Percentiles rank a stretch among this genome's conserved stretches.
Evolutionary conservation across 2,888 invertebrate genomes (phyloP).

Genomic region (Cataglyphis albicans): DNA sequence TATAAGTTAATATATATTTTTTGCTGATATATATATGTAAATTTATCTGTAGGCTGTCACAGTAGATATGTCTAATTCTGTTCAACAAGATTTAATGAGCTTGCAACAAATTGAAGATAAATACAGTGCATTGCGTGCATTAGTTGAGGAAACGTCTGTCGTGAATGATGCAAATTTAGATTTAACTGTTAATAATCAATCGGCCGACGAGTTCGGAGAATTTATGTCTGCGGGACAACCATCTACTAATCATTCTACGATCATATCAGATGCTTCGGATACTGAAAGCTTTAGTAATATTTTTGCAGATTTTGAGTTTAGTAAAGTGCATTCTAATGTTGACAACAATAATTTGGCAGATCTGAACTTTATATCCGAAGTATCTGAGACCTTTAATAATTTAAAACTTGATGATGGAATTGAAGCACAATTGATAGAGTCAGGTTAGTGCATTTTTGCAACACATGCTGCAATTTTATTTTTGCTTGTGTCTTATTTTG

Average conservation of each 20-base stretch:
- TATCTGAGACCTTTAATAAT: conserved; percentile 81
- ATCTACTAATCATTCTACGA: conserved; percentile 53
- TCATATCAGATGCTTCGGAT: conserved; percentile 57
- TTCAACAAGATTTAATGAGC: conserved; percentile 82
- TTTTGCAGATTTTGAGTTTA: conserved; percentile 80
- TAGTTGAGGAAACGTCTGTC: conserved; percentile 79
- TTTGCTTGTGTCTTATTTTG: conserved; percentile 31
- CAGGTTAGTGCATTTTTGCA: conserved; percentile 70
- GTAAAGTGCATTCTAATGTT: conserved; percentile 67
- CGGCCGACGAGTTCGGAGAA: conserved; percentile 86
- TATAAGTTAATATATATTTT: not conserved
- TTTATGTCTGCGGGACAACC: conserved; percentile 85
- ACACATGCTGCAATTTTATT: conserved; percentile 24
- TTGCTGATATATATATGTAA: conserved; percentile 18
- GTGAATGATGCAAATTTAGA: conserved; percentile 59
- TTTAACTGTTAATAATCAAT: conserved; percentile 64
- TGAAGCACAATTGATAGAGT: conserved; percentile 73
- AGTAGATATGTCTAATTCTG: conserved; percentile 61
- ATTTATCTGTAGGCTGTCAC: conserved; percentile 62
- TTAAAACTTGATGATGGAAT: conserved; percentile 77
- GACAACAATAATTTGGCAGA: conserved; percentile 70
- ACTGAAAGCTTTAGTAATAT: conserved; percentile 74
- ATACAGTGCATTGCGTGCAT: conserved; percentile 86
- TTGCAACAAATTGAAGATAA: conserved; percentile 85
- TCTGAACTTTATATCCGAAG: conserved; percentile 78